phyloP scores from a whole-genome alignment of 2,797 vertebrate genomes.

The Hyperoplus lanceolatus region DNA sequence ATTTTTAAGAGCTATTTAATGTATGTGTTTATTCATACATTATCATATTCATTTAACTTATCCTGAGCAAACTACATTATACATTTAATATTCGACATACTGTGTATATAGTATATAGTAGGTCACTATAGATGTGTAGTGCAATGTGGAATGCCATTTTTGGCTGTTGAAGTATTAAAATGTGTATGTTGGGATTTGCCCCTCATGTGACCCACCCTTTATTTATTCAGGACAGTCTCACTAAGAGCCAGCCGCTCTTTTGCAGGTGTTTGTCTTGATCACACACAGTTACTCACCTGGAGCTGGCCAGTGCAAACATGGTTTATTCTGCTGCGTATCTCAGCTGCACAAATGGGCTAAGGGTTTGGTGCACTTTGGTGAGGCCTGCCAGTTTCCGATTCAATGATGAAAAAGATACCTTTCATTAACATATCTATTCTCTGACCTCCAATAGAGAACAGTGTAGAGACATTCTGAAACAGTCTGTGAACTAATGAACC shows the following conservation, averaged over 20 bases:
- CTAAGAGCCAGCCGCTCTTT: neutral
- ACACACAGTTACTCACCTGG: constrained; percentile 11
- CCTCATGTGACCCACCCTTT: neutral
- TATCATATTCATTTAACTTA: neutral
- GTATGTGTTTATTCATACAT: neutral
- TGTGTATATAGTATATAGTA: neutral
- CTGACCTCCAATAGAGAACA: neutral
- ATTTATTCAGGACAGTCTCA: neutral
- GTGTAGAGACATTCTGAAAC: neutral
- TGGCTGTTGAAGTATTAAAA: constrained; percentile 1
- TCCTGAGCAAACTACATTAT: neutral
- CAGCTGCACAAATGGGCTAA: constrained; percentile 1
- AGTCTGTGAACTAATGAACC: neutral
- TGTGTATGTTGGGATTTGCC: no score
- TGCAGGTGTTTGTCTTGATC: neutral
- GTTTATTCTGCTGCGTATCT: neutral
- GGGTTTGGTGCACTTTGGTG: neutral
- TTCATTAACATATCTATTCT: neutral
- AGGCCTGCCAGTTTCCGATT: no score
- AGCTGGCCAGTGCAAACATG: constrained; percentile 4
- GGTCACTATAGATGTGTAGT: neutral
- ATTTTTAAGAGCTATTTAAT: no score
- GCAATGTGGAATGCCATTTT: neutral
- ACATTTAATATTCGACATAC: no score
- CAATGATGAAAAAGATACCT: no score